Conservation (phyloP, 1,140 invertebrate species). For the Portunus trituberculatus region DNA sequence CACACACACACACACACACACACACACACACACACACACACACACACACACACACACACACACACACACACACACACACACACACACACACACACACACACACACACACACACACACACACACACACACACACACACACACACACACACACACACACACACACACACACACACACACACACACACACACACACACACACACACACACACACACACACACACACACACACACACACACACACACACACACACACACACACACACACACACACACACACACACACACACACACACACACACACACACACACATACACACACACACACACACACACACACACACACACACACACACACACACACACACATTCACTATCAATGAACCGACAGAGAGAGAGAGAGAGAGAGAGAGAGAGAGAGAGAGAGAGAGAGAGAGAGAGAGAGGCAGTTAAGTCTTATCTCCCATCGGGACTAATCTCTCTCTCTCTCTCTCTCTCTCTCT, state of each 20-base stretch:
- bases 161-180: not conserved
- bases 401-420: not conserved
- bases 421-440: not conserved
- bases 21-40: not conserved
- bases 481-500: too few species aligned
- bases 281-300: not conserved
- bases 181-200: not conserved
- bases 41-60: not conserved
- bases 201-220: not conserved
- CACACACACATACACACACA: not conserved
- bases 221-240: not conserved
- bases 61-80: not conserved
- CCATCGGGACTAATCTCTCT: too few species aligned
- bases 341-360: not conserved
- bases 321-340: not conserved
- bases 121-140: not conserved
- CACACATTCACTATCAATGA: not conserved
- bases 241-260: not conserved
- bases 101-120: not conserved
- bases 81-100: not conserved
- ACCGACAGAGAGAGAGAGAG: not conserved
- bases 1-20: not conserved
- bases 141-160: not conserved
- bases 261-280: not conserved
- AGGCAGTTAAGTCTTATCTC: not conserved